Percentiles rank a stretch among this genome's conserved stretches.
Conservation (phyloP, 2,113 vertebrate species). For the Hoplias malabaricus region DNA sequence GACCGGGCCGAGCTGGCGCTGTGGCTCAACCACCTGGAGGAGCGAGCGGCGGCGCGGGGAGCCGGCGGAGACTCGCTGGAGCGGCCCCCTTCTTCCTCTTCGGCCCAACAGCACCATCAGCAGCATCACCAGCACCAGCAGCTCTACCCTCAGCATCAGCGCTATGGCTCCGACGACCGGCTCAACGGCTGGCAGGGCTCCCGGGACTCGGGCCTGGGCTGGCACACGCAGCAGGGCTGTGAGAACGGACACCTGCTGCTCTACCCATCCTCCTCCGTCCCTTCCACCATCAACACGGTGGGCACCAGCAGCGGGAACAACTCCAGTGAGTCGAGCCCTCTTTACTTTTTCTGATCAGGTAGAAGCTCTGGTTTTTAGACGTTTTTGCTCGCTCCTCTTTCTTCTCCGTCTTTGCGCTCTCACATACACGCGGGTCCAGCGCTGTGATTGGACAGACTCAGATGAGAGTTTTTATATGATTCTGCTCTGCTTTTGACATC, state of each 20-base stretch:
- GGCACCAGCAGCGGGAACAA: slow-evolving; percentile 83
- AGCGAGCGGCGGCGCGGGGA: slow-evolving; percentile 84
- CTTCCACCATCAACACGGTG: slow-evolving; percentile 92
- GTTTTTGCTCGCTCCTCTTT: no score
- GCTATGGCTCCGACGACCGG: slow-evolving; percentile 95
- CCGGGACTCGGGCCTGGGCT: slow-evolving; percentile 88
- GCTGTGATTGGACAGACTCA: no score
- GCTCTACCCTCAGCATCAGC: slow-evolving; percentile 93
- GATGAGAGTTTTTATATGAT: no score
- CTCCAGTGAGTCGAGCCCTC: slow-evolving; percentile 83
- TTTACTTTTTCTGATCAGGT: background rate
- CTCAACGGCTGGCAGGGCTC: slow-evolving; percentile 97
- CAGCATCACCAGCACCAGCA: slow-evolving; percentile 87
- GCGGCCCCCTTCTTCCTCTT: no score
- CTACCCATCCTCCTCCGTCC: slow-evolving; percentile 94
- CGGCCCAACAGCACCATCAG: slow-evolving; percentile 82
- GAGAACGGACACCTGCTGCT: slow-evolving; percentile 94
- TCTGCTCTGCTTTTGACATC: no score
- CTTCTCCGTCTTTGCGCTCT: no score
- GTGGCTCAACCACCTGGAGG: slow-evolving; percentile 98
- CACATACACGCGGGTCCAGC: no score
- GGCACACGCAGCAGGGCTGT: slow-evolving; percentile 84
- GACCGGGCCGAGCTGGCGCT: slow-evolving; percentile 92
- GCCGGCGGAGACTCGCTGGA: slow-evolving; percentile 88
- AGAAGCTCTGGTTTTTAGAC: no score